Base-by-base conservation (phyloP, 2,888 invertebrate genomes). In the Branchipolynoe longqiensis region DNA sequence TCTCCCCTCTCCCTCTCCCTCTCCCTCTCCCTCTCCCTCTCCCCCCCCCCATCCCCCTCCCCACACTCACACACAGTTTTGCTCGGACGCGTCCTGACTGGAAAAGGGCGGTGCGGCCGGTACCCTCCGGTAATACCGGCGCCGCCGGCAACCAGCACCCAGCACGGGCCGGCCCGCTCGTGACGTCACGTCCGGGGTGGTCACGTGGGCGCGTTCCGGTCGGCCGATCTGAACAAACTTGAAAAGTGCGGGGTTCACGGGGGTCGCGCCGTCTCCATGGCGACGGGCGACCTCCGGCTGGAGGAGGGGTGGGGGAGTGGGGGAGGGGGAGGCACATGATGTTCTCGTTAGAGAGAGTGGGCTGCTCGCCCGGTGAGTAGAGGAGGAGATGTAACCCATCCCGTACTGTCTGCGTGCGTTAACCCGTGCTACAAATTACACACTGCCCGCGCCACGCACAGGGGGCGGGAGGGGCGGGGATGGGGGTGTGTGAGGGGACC, bases 161-260 rank as follows among this genome's bases (percentile, higher is more conserved):
- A 25, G 28, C 31, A n/a, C n/a, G 12, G 12, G 4, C 4, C 58
- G 4, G 4, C n/a, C 22, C 36, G 69, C 69, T 18, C 22, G 36
- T 69, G 69, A 33, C 69, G 69, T 69, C 69, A 69, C 38, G 33
- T 69, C 38, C 69, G 69, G 33, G 18, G 14, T 69, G 22, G 69
- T 69, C 69, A 69, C 69, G 69, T 69, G 69, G 38, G n/a, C 38
- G 69, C 33, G 69, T 36, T 69, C 36, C 69, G 69, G 36, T 69
- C 69, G 33, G 69, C 25, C 38, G 69, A 69, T 69, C 69, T 36
- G 69, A 36, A 22, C 14, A 33, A 69, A 14, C 6, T 4, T 25
- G 64, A 22, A 12, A 12, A 8, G 64, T 33, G 64, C 22, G 33
- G 38, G 69, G 18, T 33, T 33, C 18, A n/a, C 36, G 69, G 12